Conservation (phyloP, 1,140 invertebrate genomes). For the Acyrthosiphon pisum region DNA sequence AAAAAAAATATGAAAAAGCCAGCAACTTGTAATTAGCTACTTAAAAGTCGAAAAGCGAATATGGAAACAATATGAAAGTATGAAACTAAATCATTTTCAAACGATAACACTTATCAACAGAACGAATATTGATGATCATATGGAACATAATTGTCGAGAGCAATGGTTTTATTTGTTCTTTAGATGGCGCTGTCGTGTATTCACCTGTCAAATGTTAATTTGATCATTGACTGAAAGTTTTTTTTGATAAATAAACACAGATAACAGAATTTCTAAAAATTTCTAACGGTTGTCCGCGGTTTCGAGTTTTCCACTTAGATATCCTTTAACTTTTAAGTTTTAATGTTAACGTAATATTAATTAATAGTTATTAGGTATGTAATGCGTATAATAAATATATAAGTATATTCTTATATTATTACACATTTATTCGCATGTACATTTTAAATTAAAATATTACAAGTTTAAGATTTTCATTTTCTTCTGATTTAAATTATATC, state of each 20-base stretch:
- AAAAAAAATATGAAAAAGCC: background rate
- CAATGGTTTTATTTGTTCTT: background rate
- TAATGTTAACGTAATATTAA: too few species aligned
- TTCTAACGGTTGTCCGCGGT: too few species aligned
- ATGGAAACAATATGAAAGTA: background rate
- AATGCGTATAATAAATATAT: too few species aligned
- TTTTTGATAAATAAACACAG: too few species aligned
- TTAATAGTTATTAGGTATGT: too few species aligned
- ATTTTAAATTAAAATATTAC: background rate
- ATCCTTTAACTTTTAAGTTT: too few species aligned
- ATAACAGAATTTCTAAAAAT: too few species aligned
- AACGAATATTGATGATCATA: background rate
- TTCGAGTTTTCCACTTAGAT: too few species aligned
- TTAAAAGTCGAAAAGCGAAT: background rate
- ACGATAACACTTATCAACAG: background rate
- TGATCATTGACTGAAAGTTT: too few species aligned
- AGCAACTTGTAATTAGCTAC: background rate
- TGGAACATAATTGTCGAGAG: background rate
- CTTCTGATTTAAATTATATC: background rate
- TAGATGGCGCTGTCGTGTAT: background rate
- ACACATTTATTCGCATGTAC: background rate
- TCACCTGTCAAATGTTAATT: too few species aligned
- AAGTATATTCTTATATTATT: background rate
- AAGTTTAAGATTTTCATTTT: background rate
- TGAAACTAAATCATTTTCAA: background rate